Evolutionary conservation across 2,113 vertebrate species (phyloP).

Genomic region (Ciconia boyciana): DNA sequence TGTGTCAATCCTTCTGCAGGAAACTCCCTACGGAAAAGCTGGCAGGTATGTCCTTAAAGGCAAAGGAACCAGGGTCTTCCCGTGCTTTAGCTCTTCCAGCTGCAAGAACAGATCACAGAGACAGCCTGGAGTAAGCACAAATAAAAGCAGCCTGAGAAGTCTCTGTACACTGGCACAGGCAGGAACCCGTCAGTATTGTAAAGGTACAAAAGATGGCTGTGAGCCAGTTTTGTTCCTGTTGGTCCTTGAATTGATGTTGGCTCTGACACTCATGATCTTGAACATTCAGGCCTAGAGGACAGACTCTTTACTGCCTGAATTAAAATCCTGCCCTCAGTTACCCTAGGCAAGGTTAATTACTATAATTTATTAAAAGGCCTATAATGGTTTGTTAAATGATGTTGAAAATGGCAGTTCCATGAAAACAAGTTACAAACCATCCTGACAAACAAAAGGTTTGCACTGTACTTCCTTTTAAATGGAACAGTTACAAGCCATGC

Average conservation of each 20-base stretch:
- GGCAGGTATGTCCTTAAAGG: not conserved
- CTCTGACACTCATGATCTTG: not conserved
- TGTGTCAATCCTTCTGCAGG: not conserved
- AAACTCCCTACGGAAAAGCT: not conserved
- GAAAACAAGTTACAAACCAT: not conserved
- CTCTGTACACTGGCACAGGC: not conserved
- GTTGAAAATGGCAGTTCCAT: not conserved
- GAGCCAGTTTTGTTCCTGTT: not conserved
- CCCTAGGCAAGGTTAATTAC: constrained; percentile 28
- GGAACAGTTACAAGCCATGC: not conserved
- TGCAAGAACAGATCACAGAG: not conserved
- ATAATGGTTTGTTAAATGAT: constrained; percentile 42
- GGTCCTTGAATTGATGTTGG: not conserved
- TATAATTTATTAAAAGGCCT: constrained; percentile 31
- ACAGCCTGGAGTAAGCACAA: not conserved
- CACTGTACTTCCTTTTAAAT: not conserved
- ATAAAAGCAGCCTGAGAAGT: not conserved
- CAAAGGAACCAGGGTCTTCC: not conserved
- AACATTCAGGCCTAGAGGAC: constrained; percentile 17
- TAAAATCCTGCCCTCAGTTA: constrained; percentile 7
- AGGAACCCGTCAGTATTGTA: not conserved
- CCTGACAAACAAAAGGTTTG: not conserved
- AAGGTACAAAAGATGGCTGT: not conserved
- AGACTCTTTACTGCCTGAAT: not conserved
- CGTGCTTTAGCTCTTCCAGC: not conserved